Evolutionary conservation across 1,140 invertebrate genomes (phyloP).

Genomic region (Drosophila virilis): DNA sequence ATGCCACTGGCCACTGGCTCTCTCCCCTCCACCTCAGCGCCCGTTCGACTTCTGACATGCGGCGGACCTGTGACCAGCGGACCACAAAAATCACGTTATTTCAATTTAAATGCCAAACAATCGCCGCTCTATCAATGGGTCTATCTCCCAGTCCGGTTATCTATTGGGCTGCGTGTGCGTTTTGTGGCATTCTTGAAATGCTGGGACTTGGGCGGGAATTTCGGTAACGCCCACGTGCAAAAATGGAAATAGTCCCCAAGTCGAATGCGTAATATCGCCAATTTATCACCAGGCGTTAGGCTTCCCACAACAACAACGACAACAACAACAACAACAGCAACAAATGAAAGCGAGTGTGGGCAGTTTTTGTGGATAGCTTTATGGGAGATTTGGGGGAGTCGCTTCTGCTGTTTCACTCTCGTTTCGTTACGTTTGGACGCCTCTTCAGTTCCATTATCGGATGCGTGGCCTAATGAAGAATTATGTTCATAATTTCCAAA

Average conservation of each 20-base stretch:
- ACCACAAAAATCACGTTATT: conserved; percentile 82
- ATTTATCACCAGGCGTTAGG: conserved; percentile 72
- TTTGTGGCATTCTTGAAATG: conserved; percentile 66
- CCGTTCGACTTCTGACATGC: neutral
- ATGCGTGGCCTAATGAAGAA: conserved; percentile 77
- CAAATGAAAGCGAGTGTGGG: conserved; percentile 59
- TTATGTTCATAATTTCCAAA: conserved; percentile 81
- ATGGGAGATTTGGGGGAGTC: conserved; percentile 1
- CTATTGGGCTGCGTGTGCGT: conserved; percentile 30
- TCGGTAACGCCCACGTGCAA: conserved; percentile 68
- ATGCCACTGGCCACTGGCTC: conserved; percentile 58
- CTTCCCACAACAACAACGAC: conserved; percentile 7
- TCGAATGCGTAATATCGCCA: conserved; percentile 70
- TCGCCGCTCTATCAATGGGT: conserved; percentile 52
- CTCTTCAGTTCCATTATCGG: conserved; percentile 69
- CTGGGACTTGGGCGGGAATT: conserved; percentile 30
- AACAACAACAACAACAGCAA: neutral
- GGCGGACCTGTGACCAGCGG: conserved; percentile 48
- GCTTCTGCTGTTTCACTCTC: conserved; percentile 35
- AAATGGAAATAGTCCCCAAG: conserved; percentile 70
- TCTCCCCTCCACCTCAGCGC: too few relatives aligned
- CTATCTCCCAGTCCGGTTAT: conserved; percentile 2
- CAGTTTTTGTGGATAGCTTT: conserved; percentile 12
- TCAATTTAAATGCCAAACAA: conserved; percentile 78
- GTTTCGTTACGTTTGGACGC: conserved; percentile 16